Conservation (phyloP, 2,797 vertebrate genomes). For the Champsocephalus esox region DNA sequence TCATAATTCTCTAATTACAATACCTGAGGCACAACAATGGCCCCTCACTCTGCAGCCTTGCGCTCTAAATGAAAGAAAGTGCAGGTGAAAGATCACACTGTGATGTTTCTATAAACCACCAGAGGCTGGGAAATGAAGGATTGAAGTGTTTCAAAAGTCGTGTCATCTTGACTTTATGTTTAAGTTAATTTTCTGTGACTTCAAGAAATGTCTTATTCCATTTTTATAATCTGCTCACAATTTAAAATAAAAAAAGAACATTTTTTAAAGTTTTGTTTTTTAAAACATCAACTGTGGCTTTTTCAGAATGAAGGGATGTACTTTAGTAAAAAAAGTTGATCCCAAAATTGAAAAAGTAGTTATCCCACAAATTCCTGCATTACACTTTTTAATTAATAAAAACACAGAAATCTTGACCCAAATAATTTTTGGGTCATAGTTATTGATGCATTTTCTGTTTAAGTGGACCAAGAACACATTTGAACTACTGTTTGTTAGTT, state of each 20-base stretch:
- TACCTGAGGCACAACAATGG: conserved; percentile 38
- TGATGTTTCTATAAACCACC: conserved; percentile 24
- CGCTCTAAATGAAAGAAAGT: conserved; percentile 16
- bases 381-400: too few species aligned
- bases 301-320: neutral
- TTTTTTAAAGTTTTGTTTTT: neutral
- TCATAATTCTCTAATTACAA: conserved; percentile 47
- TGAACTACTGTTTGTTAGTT: neutral
- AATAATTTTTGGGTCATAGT: conserved; percentile 1
- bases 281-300: neutral
- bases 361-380: neutral
- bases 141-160: conserved; percentile 2
- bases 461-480: neutral
- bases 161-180: conserved; percentile 28
- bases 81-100: conserved; percentile 25
- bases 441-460: neutral
- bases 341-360: too few species aligned
- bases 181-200: conserved; percentile 12
- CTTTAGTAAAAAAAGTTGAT: neutral
- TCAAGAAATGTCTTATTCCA: neutral
- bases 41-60: conserved; percentile 14
- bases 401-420: too few species aligned
- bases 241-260: conserved; percentile 2
- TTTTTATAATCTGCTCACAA: conserved; percentile 17
- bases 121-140: conserved; percentile 7